Base-by-base conservation (phyloP, 2,113 vertebrate genomes). In the Dunckerocampus dactyliophorus region DNA sequence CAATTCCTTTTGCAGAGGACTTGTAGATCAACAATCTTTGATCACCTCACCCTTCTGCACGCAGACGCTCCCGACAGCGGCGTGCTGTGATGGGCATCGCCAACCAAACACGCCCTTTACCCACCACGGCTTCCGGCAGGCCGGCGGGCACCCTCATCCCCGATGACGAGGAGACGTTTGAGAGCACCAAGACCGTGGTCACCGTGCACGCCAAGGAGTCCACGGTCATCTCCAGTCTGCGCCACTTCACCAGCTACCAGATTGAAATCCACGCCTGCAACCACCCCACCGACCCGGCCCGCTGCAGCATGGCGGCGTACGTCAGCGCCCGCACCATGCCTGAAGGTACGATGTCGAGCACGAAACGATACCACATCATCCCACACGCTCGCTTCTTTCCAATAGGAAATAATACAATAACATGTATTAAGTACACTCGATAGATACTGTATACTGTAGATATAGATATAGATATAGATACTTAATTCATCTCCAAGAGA, bases 191-290 rank as follows among this genome's bases (percentile, higher is more conserved):
- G 51, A 88, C 86, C 0, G 90, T 90, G 1, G 86, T 94, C 75
- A 91, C 86, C 0, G 92, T 95, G 3, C 80, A 84, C 8, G 84
- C 84, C n/a, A 95, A 93, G 71, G 95, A 97, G 84, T 94, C 93
- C 0, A 82, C 95, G 1, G 92, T 98, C 63, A 96, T 99, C 87
- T 96, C 95, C 0, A 91, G 80, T 77, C 89, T 99, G 67, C 89
- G 89, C 0, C 97, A 98, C 81, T 99, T 99, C 81, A 98, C 96
- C 0, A 95, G 93, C 31, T 99, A 98, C 62, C 94, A 96, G 80
- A 97, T 99, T 0, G 95, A 99, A 87, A 88, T 99, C 64, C 95
- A 97, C 19, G 97, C 97, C 8, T 99, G 97, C 81, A 99, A 99
- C 90, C 90, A 96, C 6, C 91, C 87, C 0, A 80, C 75, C 0